Evolutionary conservation across 2,113 vertebrate genomes (phyloP), one percentile per base, ranked within the genome.

Genomic region (Excalfactoria chinensis): DNA sequence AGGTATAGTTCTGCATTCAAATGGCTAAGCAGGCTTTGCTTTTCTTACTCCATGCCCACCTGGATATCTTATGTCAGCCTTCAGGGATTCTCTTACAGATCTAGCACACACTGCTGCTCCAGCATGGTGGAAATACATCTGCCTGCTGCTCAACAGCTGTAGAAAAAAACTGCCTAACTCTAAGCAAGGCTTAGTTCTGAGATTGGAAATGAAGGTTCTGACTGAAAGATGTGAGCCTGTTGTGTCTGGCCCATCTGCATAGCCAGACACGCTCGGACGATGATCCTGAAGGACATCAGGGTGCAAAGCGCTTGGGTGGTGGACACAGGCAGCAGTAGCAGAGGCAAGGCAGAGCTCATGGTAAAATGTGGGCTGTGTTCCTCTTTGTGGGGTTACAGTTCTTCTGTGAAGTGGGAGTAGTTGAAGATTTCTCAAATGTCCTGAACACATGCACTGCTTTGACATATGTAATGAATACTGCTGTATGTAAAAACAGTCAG

Each of bases 1-100:
- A 99, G 99, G 99, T 99, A 90, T 58, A 80, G 40, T 68, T 37
- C 37, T n/a, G n/a, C 43, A 3, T 46, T 49, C 41, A 34, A 40
- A 62, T 80, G 55, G 37, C 0, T 2, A 60, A 51, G 56, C 30
- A 17, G 26, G 34, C 40, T 93, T 56, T 74, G 37, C 40, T 93
- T 56, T 77, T 68, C 66, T 55, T 21, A 56, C 23, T 26, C 35
- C 25, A 5, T 17, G 5, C 28, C 6, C 66, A 43, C 49, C 35
- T 51, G 18, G 19, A 43, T n/a, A 55, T 48, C 15, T n/a, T 74
- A 22, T 53, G 43, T 49, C 64, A 88, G 49, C n/a, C 34, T 56
- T 53, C 1, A 63, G 67, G 22, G 30, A 9, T 44, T 56, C 55
- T 68, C 51, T n/a, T 26, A 34, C 41, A 83, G 56, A 49, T 26